These are phyloP conservation scores for Lycia hirtaria DNA, from an alignment of 2,888 invertebrate genomes.

Conservation along the genomic window DNA sequence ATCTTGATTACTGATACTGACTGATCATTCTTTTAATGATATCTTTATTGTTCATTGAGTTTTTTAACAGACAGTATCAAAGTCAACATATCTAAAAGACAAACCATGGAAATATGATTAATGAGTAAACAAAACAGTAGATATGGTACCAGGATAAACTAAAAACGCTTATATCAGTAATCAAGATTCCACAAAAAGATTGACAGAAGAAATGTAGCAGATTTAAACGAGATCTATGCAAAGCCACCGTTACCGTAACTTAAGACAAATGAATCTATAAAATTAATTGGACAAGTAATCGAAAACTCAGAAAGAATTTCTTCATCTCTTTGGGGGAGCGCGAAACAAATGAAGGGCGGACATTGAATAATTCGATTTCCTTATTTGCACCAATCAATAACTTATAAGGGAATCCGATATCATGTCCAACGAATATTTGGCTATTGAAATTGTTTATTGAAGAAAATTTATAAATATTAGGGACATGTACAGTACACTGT, in stretches of 20 bases:
- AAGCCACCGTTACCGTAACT: slow-evolving; percentile 51
- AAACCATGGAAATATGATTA: no score
- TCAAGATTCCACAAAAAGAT: not conserved
- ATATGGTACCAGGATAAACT: no score
- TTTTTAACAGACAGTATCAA: no score
- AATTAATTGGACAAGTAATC: slow-evolving; percentile 86
- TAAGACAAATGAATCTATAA: slow-evolving; percentile 85
- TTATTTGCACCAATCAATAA: slow-evolving; percentile 85
- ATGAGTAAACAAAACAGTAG: no score
- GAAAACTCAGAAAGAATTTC: slow-evolving; percentile 86
- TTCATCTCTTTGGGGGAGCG: slow-evolving; percentile 82
- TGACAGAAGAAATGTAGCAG: slow-evolving; percentile 17
- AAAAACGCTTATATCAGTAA: not conserved
- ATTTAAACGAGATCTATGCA: slow-evolving; percentile 24
- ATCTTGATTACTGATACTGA: not conserved
- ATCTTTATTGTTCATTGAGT: no score
- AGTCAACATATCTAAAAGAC: no score
- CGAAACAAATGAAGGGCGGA: slow-evolving; percentile 84
- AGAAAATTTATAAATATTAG: slow-evolving; percentile 14
- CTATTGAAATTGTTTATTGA: slow-evolving; percentile 48
- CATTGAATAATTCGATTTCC: slow-evolving; percentile 86
- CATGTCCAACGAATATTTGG: slow-evolving; percentile 55
- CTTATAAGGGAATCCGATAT: slow-evolving; percentile 76
- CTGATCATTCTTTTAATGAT: no score
- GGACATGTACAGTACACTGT: not conserved